Percentiles rank a stretch among this genome's conserved stretches.
Evolutionary conservation across 2,888 invertebrate genomes (phyloP).

Genomic region (Apodemia zela): DNA sequence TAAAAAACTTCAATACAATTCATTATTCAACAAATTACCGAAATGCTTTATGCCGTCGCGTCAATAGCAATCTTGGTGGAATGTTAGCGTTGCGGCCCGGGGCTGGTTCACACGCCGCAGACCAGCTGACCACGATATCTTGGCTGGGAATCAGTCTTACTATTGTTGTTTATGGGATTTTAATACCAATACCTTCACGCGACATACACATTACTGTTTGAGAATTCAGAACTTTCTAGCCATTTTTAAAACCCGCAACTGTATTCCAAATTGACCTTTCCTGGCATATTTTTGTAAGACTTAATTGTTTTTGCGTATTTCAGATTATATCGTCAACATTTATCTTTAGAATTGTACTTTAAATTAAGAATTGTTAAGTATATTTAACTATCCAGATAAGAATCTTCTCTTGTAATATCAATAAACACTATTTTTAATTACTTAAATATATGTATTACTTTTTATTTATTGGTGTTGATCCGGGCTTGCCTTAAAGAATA

Average conservation of each 20-base stretch:
- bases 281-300: background rate
- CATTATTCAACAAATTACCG: background rate
- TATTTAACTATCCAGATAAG: too few species aligned
- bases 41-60: constrained; percentile 7
- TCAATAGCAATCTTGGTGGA: constrained; percentile 20
- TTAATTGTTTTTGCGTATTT: background rate
- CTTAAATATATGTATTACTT: too few species aligned
- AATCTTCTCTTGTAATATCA: too few species aligned
- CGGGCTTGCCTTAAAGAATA: too few species aligned
- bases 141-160: constrained; percentile 2
- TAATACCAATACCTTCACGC: constrained; percentile 14
- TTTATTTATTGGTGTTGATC: too few species aligned
- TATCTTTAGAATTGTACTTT: too few species aligned
- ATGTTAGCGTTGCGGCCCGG: constrained; percentile 31
- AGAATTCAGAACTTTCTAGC: constrained; percentile 6
- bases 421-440: too few species aligned
- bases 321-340: too few species aligned
- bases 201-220: background rate
- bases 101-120: constrained; percentile 33
- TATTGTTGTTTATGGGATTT: constrained; percentile 3
- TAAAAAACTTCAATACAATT: background rate
- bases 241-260: constrained; percentile 1
- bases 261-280: background rate
- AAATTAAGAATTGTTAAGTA: too few species aligned
- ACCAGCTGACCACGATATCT: constrained; percentile 19